These are phyloP conservation scores for Platygyra sinensis DNA, from an alignment of 64 coral and sea anemone genomes.

Conservation along the genomic window DNA sequence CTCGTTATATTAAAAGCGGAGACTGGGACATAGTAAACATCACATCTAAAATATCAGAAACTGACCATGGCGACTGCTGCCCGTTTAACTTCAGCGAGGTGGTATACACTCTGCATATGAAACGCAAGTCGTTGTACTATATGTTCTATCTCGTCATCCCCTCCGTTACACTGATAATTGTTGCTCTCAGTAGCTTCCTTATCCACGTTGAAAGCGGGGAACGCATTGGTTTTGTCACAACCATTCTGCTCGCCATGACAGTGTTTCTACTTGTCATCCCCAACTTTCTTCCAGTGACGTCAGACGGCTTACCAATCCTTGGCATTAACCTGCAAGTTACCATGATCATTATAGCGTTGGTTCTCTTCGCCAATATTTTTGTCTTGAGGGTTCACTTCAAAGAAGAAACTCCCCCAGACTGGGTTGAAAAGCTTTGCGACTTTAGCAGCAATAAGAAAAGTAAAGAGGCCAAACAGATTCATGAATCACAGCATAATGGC, in stretches of 20 bases:
- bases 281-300: neutral
- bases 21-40: constrained; percentile 19
- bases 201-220: constrained; percentile 14
- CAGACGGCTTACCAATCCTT: neutral
- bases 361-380: neutral
- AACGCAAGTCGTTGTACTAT: neutral
- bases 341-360: neutral
- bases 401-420: neutral
- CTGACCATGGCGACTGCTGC: constrained; percentile 21
- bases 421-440: neutral
- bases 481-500: neutral
- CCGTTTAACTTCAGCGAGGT: constrained; percentile 18
- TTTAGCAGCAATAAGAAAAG: neutral
- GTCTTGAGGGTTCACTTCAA: neutral
- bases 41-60: neutral
- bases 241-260: neutral
- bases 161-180: neutral
- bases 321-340: neutral
- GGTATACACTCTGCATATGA: neutral
- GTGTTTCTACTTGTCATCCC: neutral
- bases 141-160: constrained; percentile 10
- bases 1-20: constrained; percentile 1
- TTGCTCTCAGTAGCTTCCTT: neutral
- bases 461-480: neutral
- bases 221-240: neutral